Evolutionary conservation across 1,140 invertebrate species (phyloP).

Genomic region (Sarcophaga bullata): DNA sequence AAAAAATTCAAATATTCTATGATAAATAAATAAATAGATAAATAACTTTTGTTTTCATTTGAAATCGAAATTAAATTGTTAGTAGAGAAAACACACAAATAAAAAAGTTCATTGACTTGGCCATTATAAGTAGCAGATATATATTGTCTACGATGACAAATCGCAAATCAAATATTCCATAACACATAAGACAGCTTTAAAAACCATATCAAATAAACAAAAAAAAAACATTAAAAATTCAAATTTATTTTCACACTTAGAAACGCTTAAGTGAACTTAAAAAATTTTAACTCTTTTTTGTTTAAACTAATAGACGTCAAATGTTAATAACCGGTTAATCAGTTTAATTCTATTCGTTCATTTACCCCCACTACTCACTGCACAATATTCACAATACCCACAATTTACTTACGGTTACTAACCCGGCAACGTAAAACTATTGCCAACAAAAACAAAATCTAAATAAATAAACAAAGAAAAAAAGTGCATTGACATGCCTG

Average conservation of each 20-base stretch:
- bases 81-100: neutral
- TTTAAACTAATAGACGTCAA: slow-evolving; percentile 26
- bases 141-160: slow-evolving; percentile 28
- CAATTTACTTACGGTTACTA: neutral
- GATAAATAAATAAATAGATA: neutral
- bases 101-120: slow-evolving; percentile 7
- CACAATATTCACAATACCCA: neutral
- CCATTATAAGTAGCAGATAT: neutral
- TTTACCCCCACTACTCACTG: slow-evolving; percentile 15
- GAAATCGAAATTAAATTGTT: neutral
- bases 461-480: slow-evolving; percentile 6
- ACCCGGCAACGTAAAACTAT: neutral
- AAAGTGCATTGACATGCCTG: slow-evolving; percentile 30
- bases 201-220: neutral
- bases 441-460: neutral
- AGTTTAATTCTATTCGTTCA: neutral
- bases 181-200: neutral
- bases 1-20: neutral
- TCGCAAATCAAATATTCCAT: slow-evolving; percentile 28
- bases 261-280: neutral
- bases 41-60: slow-evolving; percentile 33
- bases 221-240: neutral
- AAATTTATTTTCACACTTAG: slow-evolving; percentile 19
- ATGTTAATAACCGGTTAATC: slow-evolving; percentile 28
- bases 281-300: neutral